Base-by-base conservation (phyloP, 2,113 vertebrate species). In the Caloenas nicobarica region DNA sequence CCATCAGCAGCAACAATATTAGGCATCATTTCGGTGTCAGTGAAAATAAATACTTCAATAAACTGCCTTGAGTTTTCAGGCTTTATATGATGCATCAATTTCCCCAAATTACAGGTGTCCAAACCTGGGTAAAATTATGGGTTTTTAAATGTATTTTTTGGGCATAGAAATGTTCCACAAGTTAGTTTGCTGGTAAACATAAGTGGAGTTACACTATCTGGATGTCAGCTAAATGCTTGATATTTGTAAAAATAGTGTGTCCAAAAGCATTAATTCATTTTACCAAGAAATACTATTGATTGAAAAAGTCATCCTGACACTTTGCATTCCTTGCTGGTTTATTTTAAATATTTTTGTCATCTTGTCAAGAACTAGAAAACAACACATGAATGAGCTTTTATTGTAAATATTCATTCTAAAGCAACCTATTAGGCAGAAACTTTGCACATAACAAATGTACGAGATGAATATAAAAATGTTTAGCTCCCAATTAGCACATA, bases 361-460 rank as follows among this genome's bases (percentile, higher is more conserved):
- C 64, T 25, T 71, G 51, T 83, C 90, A 86, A 81, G 42, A 42
- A 74, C 68, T 86, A 60, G 34, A 86, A 88, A 95, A 56, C 46
- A 93, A 18, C 40, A 82, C n/a, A 64, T 23, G 56, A 95, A 86
- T 56, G 62, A 90, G 34, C 51, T 80, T 65, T 66, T 77, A 68
- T 64, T 68, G 42, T 91, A 94, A 96, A 86, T 90, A 96, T 86
- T 73, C 56, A 91, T 88, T 92, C 56, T 88, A 86, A 66, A 73
- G 51, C 64, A 90, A 83, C 11, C 38, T 70, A 60, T 94, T 80
- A 81, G 56, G 33, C 36, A 81, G 29, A 61, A 13, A 66, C 6
- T 42, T 29, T 58, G 46, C 16, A 31, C n/a, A 36, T 38, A 81
- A 73, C 26, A 72, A 93, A 86, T 10, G 2, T 16, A 66, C 3